Percentiles rank a stretch among this genome's conserved stretches.
phyloP scores from a whole-genome alignment of 2,113 vertebrate species.

The Hemichromis elongatus region DNA sequence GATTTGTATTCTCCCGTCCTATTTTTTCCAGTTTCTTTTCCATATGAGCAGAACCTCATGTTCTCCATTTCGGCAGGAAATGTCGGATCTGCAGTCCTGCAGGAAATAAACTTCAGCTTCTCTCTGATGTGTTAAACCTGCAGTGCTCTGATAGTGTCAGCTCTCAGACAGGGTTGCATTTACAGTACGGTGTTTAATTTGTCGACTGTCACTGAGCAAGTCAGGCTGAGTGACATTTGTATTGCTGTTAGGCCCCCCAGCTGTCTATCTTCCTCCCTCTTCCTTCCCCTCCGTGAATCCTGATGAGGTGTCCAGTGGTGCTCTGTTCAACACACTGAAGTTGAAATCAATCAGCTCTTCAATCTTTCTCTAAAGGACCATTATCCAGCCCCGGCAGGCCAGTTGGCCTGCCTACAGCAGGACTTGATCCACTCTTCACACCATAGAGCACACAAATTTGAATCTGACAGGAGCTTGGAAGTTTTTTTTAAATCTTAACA shows the following conservation, averaged over 20 bases:
- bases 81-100: neutral
- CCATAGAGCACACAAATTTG: neutral
- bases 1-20: neutral
- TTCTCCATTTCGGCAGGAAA: neutral
- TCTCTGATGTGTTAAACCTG: slow-evolving; percentile 3
- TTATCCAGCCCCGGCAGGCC: slow-evolving; percentile 39
- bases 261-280: slow-evolving; percentile 12
- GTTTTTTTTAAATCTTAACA: neutral
- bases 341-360: slow-evolving; percentile 72
- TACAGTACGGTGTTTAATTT: slow-evolving; percentile 50
- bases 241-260: slow-evolving; percentile 40
- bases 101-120: neutral
- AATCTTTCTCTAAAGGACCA: slow-evolving; percentile 60
- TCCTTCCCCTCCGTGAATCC: slow-evolving; percentile 45
- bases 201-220: slow-evolving; percentile 6
- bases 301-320: slow-evolving; percentile 45
- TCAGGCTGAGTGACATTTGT: slow-evolving; percentile 57
- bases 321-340: slow-evolving; percentile 47
- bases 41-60: neutral
- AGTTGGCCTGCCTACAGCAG: slow-evolving; percentile 18
- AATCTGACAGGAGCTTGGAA: neutral
- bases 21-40: neutral
- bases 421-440: slow-evolving; percentile 18
- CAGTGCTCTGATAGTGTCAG: slow-evolving; percentile 3
- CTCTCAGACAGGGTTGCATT: slow-evolving; percentile 40